These are phyloP conservation scores for Regulus satrapa DNA, from an alignment of 2,113 vertebrate species.

Conservation along the genomic window DNA sequence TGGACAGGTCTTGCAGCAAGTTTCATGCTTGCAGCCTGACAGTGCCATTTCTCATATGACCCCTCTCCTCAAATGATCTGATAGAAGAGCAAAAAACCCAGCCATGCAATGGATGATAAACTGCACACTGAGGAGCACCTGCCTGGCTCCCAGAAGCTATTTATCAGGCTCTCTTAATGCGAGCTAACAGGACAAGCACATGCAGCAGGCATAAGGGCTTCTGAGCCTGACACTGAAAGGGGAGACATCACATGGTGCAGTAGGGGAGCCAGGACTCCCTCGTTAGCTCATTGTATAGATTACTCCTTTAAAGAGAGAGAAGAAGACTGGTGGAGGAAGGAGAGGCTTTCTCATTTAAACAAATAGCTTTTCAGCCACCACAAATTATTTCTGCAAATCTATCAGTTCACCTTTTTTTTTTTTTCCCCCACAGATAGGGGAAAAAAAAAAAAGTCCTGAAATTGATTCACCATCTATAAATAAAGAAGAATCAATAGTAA, in stretches of 20 bases:
- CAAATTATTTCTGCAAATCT: conserved; percentile 28
- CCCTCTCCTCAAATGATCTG: background rate
- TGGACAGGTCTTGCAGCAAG: background rate
- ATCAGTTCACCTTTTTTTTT: background rate
- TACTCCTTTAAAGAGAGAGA: conserved; percentile 14
- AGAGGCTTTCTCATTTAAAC: conserved; percentile 17
- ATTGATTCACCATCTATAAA: conserved; percentile 61
- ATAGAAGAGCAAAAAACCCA: conserved; percentile 5
- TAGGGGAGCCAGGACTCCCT: conserved; percentile 27
- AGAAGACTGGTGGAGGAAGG: background rate
- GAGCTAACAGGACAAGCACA: conserved; percentile 39
- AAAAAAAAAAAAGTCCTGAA: background rate
- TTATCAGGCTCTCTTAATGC: conserved; percentile 31
- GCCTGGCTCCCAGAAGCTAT: conserved; percentile 31
- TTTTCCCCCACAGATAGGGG: background rate
- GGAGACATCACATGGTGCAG: background rate
- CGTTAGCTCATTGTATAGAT: background rate
- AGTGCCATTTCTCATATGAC: background rate
- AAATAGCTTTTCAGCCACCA: background rate
- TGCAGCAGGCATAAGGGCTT: conserved; percentile 34
- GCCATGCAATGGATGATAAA: conserved; percentile 28
- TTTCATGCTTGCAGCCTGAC: background rate
- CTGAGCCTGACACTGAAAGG: conserved; percentile 4
- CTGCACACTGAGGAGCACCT: background rate
- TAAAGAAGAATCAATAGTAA: conserved; percentile 56